phyloP scores from a whole-genome alignment of 2,888 invertebrate genomes.

The Catocala nupta region DNA sequence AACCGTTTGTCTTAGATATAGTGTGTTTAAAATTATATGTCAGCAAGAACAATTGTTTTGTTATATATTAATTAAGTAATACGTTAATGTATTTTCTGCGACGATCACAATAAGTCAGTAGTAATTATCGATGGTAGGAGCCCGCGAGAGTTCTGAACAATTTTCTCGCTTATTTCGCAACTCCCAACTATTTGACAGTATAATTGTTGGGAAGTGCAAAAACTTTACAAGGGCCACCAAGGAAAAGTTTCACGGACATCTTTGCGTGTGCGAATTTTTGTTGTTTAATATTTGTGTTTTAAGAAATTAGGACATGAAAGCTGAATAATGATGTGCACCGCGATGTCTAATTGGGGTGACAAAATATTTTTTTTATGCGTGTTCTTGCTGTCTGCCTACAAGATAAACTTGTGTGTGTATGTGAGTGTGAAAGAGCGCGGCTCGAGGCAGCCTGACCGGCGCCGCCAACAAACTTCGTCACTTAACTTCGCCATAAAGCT shows the following conservation, averaged over 20 bases:
- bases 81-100: neutral
- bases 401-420: neutral
- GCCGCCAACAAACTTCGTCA: slow-evolving; percentile 70
- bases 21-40: no score
- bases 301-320: no score
- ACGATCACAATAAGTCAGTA: slow-evolving; percentile 21
- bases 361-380: slow-evolving; percentile 1
- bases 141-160: slow-evolving; percentile 5
- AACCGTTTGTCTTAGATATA: no score
- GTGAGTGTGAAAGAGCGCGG: slow-evolving; percentile 5
- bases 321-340: no score
- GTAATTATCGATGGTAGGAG: slow-evolving; percentile 15
- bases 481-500: slow-evolving; percentile 71
- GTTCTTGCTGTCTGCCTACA: neutral
- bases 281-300: no score
- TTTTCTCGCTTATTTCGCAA: slow-evolving; percentile 22
- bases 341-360: no score
- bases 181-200: slow-evolving; percentile 45
- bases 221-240: slow-evolving; percentile 24
- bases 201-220: slow-evolving; percentile 37
- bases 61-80: no score
- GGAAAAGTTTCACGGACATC: slow-evolving; percentile 11
- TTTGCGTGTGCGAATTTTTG: no score
- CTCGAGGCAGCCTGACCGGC: slow-evolving; percentile 59
- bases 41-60: no score